These are phyloP conservation scores for Pungitius pungitius DNA, from an alignment of 2,113 vertebrate genomes.

Conservation along the genomic window DNA sequence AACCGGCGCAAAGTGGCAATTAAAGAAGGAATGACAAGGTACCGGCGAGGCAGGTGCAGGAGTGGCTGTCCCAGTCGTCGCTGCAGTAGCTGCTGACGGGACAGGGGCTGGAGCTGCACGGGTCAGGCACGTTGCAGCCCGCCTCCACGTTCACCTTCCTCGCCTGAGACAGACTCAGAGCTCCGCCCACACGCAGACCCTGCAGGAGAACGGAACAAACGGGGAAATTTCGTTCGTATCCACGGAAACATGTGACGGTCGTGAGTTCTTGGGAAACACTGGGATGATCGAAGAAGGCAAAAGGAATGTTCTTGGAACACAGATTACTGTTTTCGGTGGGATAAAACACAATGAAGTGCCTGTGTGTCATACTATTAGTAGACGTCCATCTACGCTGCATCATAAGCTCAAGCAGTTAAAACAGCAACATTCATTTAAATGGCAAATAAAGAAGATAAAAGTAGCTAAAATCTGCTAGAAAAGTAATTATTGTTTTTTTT, in stretches of 20 bases:
- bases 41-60: constrained; percentile 88
- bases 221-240: not conserved
- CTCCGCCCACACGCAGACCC: constrained; percentile 86
- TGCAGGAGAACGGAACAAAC: constrained; percentile 52
- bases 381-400: not conserved
- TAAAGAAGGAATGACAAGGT: too few species aligned
- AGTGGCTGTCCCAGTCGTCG: constrained; percentile 89
- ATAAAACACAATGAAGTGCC: not conserved
- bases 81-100: constrained; percentile 90
- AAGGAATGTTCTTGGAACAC: not conserved
- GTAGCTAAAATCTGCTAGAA: not conserved
- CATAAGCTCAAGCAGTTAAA: not conserved
- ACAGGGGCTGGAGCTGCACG: constrained; percentile 89
- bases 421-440: not conserved
- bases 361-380: not conserved
- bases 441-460: not conserved
- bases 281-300: not conserved
- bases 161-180: constrained; percentile 81
- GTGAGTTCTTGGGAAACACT: not conserved
- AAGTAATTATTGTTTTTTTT: not conserved
- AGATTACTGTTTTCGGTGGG: not conserved
- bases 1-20: too few species aligned
- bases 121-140: constrained; percentile 88
- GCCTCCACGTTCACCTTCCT: constrained; percentile 84
- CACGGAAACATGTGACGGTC: not conserved